These are phyloP conservation scores for Seriola aureovittata DNA, from an alignment of 2,113 vertebrate genomes.

Conservation along the genomic window DNA sequence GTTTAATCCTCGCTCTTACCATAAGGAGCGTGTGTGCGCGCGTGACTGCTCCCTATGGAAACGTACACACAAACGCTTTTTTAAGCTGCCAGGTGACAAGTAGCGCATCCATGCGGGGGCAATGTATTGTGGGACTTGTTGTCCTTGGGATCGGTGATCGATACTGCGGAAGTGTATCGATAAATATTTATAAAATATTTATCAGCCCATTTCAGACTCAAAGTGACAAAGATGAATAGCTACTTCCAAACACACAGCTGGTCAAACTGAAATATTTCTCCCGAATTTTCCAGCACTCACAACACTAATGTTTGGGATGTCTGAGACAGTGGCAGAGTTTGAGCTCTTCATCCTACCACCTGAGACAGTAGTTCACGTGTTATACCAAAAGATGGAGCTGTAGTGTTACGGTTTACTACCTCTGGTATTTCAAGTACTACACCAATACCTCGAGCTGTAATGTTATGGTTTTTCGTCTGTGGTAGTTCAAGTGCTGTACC, in stretches of 20 bases:
- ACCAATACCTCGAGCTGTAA: too few relatives aligned
- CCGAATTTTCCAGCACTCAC: too few relatives aligned
- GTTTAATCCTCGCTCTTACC: background rate
- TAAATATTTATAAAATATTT: background rate
- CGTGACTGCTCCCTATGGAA: constrained; percentile 75
- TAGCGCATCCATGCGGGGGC: constrained; percentile 1
- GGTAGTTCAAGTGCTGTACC: background rate
- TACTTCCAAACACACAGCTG: background rate
- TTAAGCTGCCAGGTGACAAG: constrained; percentile 19
- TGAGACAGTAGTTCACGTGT: background rate
- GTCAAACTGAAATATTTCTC: too few relatives aligned
- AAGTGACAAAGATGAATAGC: background rate
- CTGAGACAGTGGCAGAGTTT: background rate
- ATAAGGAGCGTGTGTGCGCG: constrained; percentile 34
- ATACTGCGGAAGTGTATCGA: too few relatives aligned
- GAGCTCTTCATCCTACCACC: background rate
- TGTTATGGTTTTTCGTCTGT: too few relatives aligned
- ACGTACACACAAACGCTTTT: constrained; percentile 68
- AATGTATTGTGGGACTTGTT: constrained; percentile 73
- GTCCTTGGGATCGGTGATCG: constrained; percentile 1
- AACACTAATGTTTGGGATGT: background rate
- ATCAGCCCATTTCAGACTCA: background rate
- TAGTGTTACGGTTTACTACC: too few relatives aligned
- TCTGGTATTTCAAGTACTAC: too few relatives aligned
- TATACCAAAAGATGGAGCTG: background rate